Percentiles rank a stretch among this genome's conserved stretches.
These are phyloP conservation scores for Odocoileus virginianus DNA, from an alignment of 2,113 vertebrate species.

Conservation along the genomic window DNA sequence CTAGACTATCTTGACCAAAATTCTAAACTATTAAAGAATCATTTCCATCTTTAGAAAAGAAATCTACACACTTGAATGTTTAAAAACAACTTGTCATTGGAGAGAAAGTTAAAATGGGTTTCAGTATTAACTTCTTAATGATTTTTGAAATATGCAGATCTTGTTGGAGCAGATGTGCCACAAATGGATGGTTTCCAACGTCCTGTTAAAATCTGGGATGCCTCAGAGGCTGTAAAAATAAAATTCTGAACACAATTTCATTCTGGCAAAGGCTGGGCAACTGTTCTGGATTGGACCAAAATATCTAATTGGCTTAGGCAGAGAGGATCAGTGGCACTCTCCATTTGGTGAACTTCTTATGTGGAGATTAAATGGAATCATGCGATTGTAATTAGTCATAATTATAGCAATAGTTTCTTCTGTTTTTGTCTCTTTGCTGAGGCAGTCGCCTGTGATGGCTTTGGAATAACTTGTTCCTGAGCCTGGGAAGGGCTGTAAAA, in stretches of 20 bases:
- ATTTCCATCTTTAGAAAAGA: conserved; percentile 41
- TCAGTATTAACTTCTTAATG: conserved; percentile 42
- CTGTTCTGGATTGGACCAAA: conserved; percentile 36
- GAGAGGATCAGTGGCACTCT: conserved; percentile 13
- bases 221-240: conserved; percentile 51
- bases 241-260: conserved; percentile 53
- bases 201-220: conserved; percentile 44
- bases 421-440: conserved; percentile 39
- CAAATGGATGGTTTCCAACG: conserved; percentile 57
- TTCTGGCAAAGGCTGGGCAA: conserved; percentile 46
- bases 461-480: conserved; percentile 27
- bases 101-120: conserved; percentile 19
- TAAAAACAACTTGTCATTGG: not conserved
- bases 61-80: conserved; percentile 14
- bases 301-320: conserved; percentile 46
- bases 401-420: conserved; percentile 62
- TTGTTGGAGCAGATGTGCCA: conserved; percentile 54
- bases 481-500: conserved; percentile 27
- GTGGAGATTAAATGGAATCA: conserved; percentile 64
- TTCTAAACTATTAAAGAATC: not conserved
- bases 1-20: conserved; percentile 19
- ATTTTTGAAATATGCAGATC: conserved; percentile 47
- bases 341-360: conserved; percentile 47
- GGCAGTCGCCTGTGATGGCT: conserved; percentile 38
- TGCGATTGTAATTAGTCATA: conserved; percentile 62